Conservation (phyloP, 2,888 invertebrate genomes). For the Barypeithes pellucidus region DNA sequence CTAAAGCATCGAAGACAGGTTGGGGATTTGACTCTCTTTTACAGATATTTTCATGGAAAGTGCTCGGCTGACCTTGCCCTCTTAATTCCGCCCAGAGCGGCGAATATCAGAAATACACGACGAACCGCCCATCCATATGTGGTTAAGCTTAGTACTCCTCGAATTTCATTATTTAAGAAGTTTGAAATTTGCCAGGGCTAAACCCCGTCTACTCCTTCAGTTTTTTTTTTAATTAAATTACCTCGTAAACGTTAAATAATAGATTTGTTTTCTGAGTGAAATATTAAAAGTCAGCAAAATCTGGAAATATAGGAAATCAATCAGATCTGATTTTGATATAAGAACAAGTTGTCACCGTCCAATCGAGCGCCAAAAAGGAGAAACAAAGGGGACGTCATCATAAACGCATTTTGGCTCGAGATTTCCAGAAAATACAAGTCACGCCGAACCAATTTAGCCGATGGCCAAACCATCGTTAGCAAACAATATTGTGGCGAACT, state of each 20-base stretch:
- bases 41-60: no score
- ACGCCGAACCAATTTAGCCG: slow-evolving; percentile 70
- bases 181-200: no score
- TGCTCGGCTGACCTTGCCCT: no score
- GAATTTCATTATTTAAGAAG: no score
- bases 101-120: no score
- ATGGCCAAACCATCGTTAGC: slow-evolving; percentile 69
- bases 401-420: slow-evolving; percentile 68
- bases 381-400: slow-evolving; percentile 70
- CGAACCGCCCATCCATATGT: no score
- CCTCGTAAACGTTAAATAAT: slow-evolving; percentile 17
- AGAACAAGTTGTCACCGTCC: slow-evolving; percentile 61
- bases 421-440: slow-evolving; percentile 69
- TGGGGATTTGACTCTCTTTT: no score
- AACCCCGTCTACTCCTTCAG: no score
- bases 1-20: no score
- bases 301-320: slow-evolving; percentile 59
- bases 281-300: slow-evolving; percentile 46
- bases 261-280: slow-evolving; percentile 29
- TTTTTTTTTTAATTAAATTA: no score
- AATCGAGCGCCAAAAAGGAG: slow-evolving; percentile 58
- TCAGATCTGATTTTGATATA: slow-evolving; percentile 58
- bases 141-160: no score
- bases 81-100: no score
- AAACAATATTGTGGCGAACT: slow-evolving; percentile 70